A percentile compares a stretch with the other conserved stretches of the same genome.
phyloP scores from a whole-genome alignment of 2,113 vertebrate genomes.

The Thermophis baileyi region DNA sequence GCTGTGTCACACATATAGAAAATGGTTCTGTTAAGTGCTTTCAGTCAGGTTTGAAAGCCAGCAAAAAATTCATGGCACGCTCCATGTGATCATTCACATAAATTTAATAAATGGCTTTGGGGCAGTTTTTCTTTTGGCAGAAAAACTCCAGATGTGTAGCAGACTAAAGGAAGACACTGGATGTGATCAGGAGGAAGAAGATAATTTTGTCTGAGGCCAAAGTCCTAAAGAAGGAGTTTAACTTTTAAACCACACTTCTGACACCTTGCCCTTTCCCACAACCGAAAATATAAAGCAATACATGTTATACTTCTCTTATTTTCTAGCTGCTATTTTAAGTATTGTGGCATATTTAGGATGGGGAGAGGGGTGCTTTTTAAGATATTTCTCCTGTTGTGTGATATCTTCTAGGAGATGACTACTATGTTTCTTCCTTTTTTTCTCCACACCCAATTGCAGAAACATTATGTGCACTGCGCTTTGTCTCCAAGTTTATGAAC shows the following conservation, averaged over 20 bases:
- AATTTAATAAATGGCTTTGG: background rate
- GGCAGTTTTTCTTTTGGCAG: background rate
- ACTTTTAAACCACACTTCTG: background rate
- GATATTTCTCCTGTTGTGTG: background rate
- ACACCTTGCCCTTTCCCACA: background rate
- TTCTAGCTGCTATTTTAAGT: background rate
- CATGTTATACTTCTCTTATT: background rate
- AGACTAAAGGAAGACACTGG: background rate
- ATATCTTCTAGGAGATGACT: background rate
- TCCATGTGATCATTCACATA: background rate
- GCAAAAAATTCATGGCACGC: background rate
- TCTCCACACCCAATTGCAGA: background rate
- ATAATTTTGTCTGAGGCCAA: background rate
- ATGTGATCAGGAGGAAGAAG: background rate
- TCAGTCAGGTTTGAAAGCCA: background rate
- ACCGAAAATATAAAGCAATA: background rate
- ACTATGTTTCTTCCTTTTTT: background rate
- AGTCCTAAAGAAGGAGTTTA: background rate
- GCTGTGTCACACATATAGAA: background rate
- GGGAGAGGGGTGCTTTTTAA: background rate
- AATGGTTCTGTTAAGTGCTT: background rate
- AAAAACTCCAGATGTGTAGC: background rate
- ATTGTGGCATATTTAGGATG: background rate
- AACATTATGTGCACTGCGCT: background rate
- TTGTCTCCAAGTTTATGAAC: accelerated